Conservation (phyloP, 1,140 invertebrate genomes). For the Pseudachorutes palmiensis region DNA sequence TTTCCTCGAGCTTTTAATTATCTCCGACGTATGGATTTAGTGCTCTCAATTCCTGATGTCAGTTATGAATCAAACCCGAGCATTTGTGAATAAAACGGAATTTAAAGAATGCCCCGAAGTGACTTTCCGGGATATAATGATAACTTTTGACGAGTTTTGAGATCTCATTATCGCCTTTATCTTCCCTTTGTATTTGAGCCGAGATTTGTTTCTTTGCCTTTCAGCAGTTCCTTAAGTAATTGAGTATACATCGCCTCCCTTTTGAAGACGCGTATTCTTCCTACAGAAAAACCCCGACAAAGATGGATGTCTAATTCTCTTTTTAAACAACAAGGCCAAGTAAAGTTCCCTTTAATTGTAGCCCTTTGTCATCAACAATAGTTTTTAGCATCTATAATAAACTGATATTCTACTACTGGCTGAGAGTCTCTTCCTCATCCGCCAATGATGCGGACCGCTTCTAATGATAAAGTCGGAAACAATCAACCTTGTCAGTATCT, state of each 20-base stretch:
- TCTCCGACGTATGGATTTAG: no score
- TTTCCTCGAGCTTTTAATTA: no score
- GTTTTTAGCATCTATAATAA: background rate
- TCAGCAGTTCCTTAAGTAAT: slow-evolving; percentile 21
- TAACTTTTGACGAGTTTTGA: slow-evolving; percentile 7
- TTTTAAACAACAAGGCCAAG: background rate
- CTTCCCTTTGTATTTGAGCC: background rate
- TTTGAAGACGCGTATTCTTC: no score
- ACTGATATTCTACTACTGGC: background rate
- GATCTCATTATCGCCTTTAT: slow-evolving; percentile 15
- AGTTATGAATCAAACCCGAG: no score
- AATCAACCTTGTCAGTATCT: slow-evolving; percentile 1
- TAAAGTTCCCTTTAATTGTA: background rate
- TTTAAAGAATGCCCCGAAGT: no score
- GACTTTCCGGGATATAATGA: background rate
- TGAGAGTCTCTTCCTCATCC: no score
- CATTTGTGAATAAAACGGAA: no score
- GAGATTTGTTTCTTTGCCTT: slow-evolving; percentile 15
- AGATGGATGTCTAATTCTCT: background rate
- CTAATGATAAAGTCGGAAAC: background rate
- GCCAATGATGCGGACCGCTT: background rate
- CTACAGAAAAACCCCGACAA: background rate
- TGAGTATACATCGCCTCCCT: slow-evolving; percentile 1
- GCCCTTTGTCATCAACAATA: background rate
- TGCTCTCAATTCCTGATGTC: no score